Conservation (phyloP, 2,797 vertebrate genomes). For the Brachyrhaphis roseni region DNA sequence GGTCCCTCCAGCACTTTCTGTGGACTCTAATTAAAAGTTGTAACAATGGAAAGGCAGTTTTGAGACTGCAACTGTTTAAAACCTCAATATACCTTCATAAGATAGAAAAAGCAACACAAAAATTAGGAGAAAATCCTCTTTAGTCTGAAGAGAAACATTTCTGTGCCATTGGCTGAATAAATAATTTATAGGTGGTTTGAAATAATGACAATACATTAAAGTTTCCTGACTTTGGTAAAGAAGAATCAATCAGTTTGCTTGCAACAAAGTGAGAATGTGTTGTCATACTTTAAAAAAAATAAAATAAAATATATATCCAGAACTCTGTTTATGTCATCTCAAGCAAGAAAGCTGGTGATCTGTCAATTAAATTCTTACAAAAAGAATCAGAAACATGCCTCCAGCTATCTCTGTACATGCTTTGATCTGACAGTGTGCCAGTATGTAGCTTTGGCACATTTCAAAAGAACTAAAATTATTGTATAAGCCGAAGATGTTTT, state of each 20-base stretch:
- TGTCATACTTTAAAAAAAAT: background rate
- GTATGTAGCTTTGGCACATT: slow-evolving; percentile 15
- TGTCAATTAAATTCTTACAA: slow-evolving; percentile 5
- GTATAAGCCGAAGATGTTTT: slow-evolving; percentile 14
- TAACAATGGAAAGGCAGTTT: background rate
- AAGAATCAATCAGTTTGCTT: background rate
- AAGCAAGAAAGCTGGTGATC: slow-evolving; percentile 13
- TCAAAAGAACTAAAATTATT: slow-evolving; percentile 2
- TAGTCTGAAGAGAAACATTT: background rate
- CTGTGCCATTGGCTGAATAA: background rate
- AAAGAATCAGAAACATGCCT: slow-evolving; percentile 8
- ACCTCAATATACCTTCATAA: background rate
- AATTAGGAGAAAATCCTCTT: background rate
- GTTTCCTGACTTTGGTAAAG: background rate
- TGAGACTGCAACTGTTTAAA: background rate
- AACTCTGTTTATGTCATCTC: slow-evolving; percentile 1
- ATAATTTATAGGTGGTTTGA: background rate
- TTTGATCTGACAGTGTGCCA: slow-evolving; percentile 24
- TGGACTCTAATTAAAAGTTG: background rate
- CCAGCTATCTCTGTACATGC: slow-evolving; percentile 7
- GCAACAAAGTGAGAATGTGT: background rate
- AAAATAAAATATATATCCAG: background rate
- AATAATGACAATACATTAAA: background rate
- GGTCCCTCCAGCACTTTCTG: background rate
- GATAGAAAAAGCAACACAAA: background rate